Evolutionary conservation across 2,113 vertebrate genomes (phyloP), one percentile per base, ranked within the genome.

Genomic region (Cervus canadensis): DNA sequence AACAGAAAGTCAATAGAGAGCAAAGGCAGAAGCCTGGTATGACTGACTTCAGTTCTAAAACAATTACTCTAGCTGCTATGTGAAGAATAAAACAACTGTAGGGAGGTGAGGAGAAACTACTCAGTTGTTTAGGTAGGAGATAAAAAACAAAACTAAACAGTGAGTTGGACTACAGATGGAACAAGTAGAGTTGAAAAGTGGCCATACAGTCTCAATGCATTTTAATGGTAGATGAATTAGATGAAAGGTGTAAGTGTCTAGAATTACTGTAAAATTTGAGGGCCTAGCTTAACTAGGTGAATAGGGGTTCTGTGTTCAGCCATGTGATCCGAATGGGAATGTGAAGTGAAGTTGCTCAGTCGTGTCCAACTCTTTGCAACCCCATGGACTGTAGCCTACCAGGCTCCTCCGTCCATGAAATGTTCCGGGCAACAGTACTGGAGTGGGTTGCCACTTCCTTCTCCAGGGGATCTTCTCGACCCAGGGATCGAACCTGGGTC

Each of bases 151-250:
- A 52, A 82, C 6, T n/a, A 54, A 83, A 78, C 13, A 28, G 21
- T 78, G 59, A 25, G 33, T 15, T 78, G n/a, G 26, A 91, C 88
- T 62, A 54, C 26, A 3, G 17, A 74, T 6, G 78, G 19, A 83
- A 60, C 23, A 84, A 84, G 62, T 21, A 12, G 43, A 76, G 43
- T 7, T 85, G 87, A 60, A 76, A 85, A 60, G n/a, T 60, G 26
- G 64, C 33, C n/a, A 40, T 3, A 85, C 45, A 91, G 52, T 78
- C 17, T 86, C 11, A 78, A 78, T 26, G 26, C 52, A 85, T 45
- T 86, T 91, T 62, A 86, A 91, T 54, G n/a, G 23, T 50, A 56
- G 62, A 83, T 71, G 16, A 71, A 89, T 56, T 82, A 36, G 30
- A 57, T 3, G 28, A 48, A 78, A 79, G 48, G 33, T 62, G 28